Percentiles rank a stretch among this genome's conserved stretches.
These are phyloP conservation scores for Lithophane semibrunnea DNA, from an alignment of 2,888 invertebrate genomes.

Conservation along the genomic window DNA sequence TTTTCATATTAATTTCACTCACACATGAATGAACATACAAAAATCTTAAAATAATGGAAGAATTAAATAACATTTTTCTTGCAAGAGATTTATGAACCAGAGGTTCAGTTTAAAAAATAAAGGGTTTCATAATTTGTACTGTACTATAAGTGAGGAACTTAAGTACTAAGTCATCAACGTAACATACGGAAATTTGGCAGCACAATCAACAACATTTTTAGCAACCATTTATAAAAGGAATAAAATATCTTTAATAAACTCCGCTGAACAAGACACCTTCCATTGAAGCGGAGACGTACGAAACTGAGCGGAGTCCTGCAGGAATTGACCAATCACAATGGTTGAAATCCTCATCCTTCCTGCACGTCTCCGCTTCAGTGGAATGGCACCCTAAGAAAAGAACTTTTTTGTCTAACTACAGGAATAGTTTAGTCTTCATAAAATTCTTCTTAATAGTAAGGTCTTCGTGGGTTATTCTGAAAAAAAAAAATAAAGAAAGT, in stretches of 20 bases:
- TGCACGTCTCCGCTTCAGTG: no score
- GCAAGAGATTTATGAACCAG: conserved; percentile 5
- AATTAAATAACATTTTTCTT: conserved; percentile 5
- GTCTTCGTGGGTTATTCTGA: conserved; percentile 96
- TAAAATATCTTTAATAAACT: conserved; percentile 29
- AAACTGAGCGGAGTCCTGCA: no score
- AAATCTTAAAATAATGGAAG: conserved; percentile 29
- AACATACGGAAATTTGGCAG: conserved; percentile 45
- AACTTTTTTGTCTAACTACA: conserved; percentile 51
- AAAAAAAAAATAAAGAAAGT: conserved; percentile 78
- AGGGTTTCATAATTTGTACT: conserved; percentile 44
- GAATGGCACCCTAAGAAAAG: conserved; percentile 10
- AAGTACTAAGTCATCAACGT: conserved; percentile 28
- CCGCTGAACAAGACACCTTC: conserved; percentile 10
- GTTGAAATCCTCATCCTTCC: no score
- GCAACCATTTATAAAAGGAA: conserved; percentile 42
- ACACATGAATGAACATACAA: conserved; percentile 24
- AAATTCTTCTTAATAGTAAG: conserved; percentile 92
- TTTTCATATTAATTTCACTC: conserved; percentile 21
- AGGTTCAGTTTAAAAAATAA: conserved; percentile 7
- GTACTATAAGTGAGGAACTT: conserved; percentile 21
- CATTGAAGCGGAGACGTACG: no score
- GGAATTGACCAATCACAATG: no score
- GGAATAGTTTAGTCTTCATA: conserved; percentile 52
- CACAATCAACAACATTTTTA: conserved; percentile 38